Evolutionary conservation across 2,888 invertebrate species (phyloP).

Genomic region (Cylloceria caligata): DNA sequence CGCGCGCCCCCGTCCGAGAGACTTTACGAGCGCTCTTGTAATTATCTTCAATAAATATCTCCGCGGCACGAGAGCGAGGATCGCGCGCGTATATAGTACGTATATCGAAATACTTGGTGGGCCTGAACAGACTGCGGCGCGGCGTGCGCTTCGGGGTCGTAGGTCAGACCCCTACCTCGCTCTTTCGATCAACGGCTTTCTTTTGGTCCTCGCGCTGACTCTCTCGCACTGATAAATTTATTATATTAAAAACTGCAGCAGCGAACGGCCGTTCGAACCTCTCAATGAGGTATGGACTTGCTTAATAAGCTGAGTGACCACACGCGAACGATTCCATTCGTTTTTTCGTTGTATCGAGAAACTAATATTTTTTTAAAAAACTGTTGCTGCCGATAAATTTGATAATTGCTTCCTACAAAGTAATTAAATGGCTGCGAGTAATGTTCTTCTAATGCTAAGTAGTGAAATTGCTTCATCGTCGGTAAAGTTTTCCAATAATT

Average conservation of each 20-base stretch:
- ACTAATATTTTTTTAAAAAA: slow-evolving; percentile 10
- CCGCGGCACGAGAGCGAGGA: slow-evolving; percentile 81
- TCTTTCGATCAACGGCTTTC: slow-evolving; percentile 82
- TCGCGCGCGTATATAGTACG: slow-evolving; percentile 26
- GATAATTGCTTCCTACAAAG: slow-evolving; percentile 11
- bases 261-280: slow-evolving; percentile 61
- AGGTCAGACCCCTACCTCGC: slow-evolving; percentile 78
- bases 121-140: slow-evolving; percentile 30
- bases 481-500: background rate
- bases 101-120: slow-evolving; percentile 81
- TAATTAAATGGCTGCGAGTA: slow-evolving; percentile 12
- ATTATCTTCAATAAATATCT: slow-evolving; percentile 85
- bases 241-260: slow-evolving; percentile 74
- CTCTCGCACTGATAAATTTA: slow-evolving; percentile 82
- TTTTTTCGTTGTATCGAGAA: slow-evolving; percentile 13
- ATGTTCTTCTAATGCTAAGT: background rate
- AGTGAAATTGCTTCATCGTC: background rate
- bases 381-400: slow-evolving; percentile 10
- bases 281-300: slow-evolving; percentile 76
- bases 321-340: slow-evolving; percentile 72
- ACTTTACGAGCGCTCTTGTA: slow-evolving; percentile 84
- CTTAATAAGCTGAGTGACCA: slow-evolving; percentile 79
- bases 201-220: slow-evolving; percentile 76
- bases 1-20: slow-evolving; percentile 72
- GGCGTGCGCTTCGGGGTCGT: slow-evolving; percentile 77